A percentile compares a stretch with the other conserved stretches of the same genome.
Conservation (phyloP, 2,113 vertebrate species). For the Channa maculata region DNA sequence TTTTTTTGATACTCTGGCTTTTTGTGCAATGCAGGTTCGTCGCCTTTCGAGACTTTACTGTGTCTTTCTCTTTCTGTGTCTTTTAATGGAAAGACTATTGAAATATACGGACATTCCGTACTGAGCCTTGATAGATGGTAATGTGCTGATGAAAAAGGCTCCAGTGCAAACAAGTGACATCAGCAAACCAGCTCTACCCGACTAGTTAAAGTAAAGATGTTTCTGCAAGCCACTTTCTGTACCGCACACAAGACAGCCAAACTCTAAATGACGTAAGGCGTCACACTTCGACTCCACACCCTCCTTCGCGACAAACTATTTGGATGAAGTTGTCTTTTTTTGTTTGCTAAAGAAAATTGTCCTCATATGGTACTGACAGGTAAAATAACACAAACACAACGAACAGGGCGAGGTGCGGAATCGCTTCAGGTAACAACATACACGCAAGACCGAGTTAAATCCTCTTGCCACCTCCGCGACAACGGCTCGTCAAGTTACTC, state of each 20-base stretch:
- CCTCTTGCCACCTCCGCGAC: constrained; percentile 26
- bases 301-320: constrained; percentile 54
- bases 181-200: background rate
- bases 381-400: background rate
- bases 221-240: constrained; percentile 44
- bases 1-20: background rate
- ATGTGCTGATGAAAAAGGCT: too few relatives aligned
- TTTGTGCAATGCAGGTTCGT: background rate
- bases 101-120: background rate
- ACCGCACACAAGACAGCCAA: constrained; percentile 27
- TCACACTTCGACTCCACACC: constrained; percentile 71
- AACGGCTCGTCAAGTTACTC: constrained; percentile 3
- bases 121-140: too few relatives aligned
- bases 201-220: too few relatives aligned
- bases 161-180: background rate
- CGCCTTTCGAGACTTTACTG: background rate
- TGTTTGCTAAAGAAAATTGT: background rate
- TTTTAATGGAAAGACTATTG: too few relatives aligned
- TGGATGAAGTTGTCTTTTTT: constrained; percentile 3
- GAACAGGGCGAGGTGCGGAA: fast-evolving
- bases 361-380: fast-evolving
- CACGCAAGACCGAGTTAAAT: constrained; percentile 47
- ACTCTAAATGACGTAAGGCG: constrained; percentile 74
- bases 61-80: background rate
- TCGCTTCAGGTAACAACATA: background rate